Evolutionary conservation across 1,140 invertebrate species (phyloP).

Genomic region (Periplaneta americana): DNA sequence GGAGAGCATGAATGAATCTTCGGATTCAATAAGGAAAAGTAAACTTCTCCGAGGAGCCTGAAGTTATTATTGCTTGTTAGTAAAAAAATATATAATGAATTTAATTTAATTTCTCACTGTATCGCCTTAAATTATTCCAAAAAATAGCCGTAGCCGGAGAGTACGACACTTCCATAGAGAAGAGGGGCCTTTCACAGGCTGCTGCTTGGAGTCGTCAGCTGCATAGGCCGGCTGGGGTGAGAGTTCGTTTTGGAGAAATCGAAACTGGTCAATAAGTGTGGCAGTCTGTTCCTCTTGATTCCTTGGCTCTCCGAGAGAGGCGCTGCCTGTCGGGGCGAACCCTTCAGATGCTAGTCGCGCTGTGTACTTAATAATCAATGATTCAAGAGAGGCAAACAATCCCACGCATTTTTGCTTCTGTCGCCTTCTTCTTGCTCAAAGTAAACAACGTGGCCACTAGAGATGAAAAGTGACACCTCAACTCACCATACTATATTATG

Average conservation of each 20-base stretch:
- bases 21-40: too few relatives aligned
- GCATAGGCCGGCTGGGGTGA: neutral
- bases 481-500: too few relatives aligned
- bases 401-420: neutral
- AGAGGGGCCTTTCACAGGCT: too few relatives aligned
- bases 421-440: neutral
- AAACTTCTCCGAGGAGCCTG: too few relatives aligned
- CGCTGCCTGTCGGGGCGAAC: neutral
- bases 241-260: neutral
- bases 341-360: neutral
- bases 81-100: too few relatives aligned
- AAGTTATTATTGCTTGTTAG: too few relatives aligned
- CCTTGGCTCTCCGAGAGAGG: neutral
- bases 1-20: too few relatives aligned
- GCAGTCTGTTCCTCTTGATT: neutral
- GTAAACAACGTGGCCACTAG: neutral
- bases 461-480: too few relatives aligned
- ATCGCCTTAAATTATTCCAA: too few relatives aligned
- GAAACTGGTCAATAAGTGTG: neutral
- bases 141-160: too few relatives aligned
- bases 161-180: too few relatives aligned
- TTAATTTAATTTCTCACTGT: too few relatives aligned
- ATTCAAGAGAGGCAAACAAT: neutral
- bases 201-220: neutral
- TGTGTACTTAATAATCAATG: neutral